Conservation (phyloP, 1,140 invertebrate species). For the Conus ventricosus region DNA sequence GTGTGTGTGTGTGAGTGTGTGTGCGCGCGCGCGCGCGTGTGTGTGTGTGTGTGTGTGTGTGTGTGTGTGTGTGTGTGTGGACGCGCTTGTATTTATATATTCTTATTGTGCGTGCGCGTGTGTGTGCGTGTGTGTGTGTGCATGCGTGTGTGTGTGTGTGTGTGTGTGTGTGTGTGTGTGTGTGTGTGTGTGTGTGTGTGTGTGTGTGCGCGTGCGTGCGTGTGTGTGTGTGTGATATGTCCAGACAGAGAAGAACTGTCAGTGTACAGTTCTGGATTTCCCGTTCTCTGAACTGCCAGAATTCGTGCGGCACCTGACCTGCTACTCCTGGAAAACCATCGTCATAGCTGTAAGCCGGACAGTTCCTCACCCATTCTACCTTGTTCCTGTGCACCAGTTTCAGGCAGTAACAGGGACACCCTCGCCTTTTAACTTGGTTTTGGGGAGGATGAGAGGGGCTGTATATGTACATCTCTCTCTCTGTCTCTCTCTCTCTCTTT, state of each 20-base stretch:
- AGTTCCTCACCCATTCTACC: too few species aligned
- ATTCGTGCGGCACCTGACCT: slow-evolving; percentile 9
- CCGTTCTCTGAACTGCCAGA: slow-evolving; percentile 3
- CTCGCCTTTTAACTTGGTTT: too few species aligned
- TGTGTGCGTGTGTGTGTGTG: not conserved
- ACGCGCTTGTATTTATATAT: not conserved
- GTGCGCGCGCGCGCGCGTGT: not conserved
- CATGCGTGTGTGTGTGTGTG: not conserved
- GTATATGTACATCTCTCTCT: too few species aligned
- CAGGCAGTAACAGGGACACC: too few species aligned
- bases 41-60: not conserved
- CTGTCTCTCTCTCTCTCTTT: too few species aligned
- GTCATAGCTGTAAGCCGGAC: not conserved
- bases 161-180: not conserved
- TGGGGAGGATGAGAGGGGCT: too few species aligned
- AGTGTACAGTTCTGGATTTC: slow-evolving; percentile 14
- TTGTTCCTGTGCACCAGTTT: too few species aligned
- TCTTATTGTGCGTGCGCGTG: not conserved
- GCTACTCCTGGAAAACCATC: slow-evolving; percentile 22
- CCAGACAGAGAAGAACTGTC: slow-evolving; percentile 27
- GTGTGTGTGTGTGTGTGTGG: not conserved
- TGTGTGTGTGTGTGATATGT: not conserved
- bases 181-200: not conserved
- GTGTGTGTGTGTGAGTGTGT: too few species aligned
- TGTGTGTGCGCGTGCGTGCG: not conserved